Evolutionary conservation across 1,140 invertebrate species (phyloP).

Genomic region (Cyphomyrmex costatus): DNA sequence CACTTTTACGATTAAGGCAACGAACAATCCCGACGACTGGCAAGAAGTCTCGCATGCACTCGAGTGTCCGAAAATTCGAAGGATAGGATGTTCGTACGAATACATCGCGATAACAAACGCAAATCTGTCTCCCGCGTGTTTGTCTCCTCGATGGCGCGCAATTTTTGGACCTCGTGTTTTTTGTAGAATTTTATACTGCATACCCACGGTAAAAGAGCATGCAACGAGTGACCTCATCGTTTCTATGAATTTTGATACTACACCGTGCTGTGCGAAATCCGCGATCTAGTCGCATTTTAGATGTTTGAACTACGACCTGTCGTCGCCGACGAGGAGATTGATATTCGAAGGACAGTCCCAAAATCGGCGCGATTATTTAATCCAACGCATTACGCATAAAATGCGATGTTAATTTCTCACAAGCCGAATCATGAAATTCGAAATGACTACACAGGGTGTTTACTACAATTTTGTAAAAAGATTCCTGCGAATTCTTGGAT

Average conservation of each 20-base stretch:
- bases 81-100: not conserved
- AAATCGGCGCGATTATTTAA: not conserved
- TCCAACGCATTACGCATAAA: not conserved
- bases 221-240: constrained; percentile 23
- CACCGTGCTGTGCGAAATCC: constrained; percentile 23
- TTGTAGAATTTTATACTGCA: constrained; percentile 51
- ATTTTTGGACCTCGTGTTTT: constrained; percentile 31
- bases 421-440: not conserved
- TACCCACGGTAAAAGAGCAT: not conserved
- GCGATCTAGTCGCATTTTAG: constrained; percentile 24
- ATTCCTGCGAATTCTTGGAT: no score
- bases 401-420: not conserved
- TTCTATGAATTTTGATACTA: constrained; percentile 64
- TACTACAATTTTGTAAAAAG: no score
- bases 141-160: constrained; percentile 28
- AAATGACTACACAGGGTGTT: not conserved
- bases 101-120: no score
- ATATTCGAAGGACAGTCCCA: not conserved
- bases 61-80: not conserved
- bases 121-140: not conserved
- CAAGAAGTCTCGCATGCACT: constrained; percentile 23
- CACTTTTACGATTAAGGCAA: not conserved
- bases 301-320: not conserved
- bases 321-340: constrained; percentile 25
- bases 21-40: constrained; percentile 5